Conservation (phyloP, 2,113 vertebrate genomes). For the Odobenus rosmarus region DNA sequence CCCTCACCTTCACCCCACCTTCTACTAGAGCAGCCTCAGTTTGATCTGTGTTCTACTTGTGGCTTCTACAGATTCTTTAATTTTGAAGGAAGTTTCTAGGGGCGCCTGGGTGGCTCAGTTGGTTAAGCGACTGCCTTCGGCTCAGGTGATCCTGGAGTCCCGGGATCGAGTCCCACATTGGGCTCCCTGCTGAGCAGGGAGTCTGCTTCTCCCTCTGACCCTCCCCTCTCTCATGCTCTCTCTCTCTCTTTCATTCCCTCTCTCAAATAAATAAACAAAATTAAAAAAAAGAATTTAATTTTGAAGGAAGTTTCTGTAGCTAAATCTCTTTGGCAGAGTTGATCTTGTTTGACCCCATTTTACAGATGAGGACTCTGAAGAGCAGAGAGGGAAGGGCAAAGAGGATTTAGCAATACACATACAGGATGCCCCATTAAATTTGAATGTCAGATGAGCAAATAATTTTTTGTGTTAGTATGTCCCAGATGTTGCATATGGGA, state of each 20-base stretch:
- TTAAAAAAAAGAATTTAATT: background rate
- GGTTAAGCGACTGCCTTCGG: no score
- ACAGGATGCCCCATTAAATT: background rate
- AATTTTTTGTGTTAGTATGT: background rate
- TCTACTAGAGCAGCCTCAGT: background rate
- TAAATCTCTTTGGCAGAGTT: background rate
- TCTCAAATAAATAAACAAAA: no score
- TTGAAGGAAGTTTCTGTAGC: background rate
- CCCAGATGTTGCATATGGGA: no score
- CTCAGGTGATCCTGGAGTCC: no score
- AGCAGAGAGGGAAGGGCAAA: background rate
- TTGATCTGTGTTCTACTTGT: background rate
- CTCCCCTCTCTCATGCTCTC: no score
- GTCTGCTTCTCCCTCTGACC: no score
- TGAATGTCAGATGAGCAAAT: background rate
- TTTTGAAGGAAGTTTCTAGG: background rate
- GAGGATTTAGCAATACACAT: background rate
- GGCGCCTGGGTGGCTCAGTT: no score
- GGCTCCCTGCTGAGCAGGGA: no score
- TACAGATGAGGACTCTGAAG: background rate
- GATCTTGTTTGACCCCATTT: background rate
- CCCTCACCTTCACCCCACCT: background rate
- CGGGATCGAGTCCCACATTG: no score
- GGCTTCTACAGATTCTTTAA: background rate
- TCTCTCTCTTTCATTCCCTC: no score